A percentile compares a stretch with the other conserved stretches of the same genome.
Conservation (phyloP, 1,140 invertebrate species). For the Drosophila kanapiae region DNA sequence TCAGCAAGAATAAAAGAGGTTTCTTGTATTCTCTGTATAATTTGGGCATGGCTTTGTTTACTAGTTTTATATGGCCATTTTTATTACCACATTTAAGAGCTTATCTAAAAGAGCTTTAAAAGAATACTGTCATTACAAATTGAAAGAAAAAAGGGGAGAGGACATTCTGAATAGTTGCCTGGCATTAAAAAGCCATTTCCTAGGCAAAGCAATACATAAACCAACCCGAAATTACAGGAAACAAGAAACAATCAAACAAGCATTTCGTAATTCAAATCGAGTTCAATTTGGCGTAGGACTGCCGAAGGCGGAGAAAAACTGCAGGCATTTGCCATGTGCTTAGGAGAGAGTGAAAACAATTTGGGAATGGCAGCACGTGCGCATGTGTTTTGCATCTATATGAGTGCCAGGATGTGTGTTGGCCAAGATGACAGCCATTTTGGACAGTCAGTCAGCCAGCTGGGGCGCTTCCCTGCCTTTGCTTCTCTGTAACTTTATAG, state of each 20-base stretch:
- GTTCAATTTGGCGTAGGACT: slow-evolving; percentile 50
- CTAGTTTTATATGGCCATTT: neutral
- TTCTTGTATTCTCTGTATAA: too few species aligned
- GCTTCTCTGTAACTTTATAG: slow-evolving; percentile 65
- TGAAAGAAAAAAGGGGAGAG: neutral
- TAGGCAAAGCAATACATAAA: slow-evolving; percentile 4
- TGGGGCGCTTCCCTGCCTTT: slow-evolving; percentile 7
- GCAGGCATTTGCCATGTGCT: slow-evolving; percentile 56
- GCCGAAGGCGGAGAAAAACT: slow-evolving; percentile 17
- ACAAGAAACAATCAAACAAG: slow-evolving; percentile 61
- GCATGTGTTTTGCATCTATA: slow-evolving; percentile 67
- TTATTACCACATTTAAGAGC: neutral
- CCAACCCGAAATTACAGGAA: slow-evolving; percentile 23
- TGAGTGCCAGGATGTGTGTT: slow-evolving; percentile 22
- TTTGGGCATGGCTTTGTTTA: neutral
- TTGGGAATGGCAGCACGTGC: slow-evolving; percentile 70
- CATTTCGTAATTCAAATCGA: slow-evolving; percentile 55
- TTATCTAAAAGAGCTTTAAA: neutral
- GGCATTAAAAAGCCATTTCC: slow-evolving; percentile 69
- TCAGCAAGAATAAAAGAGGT: too few species aligned
- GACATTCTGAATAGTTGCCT: slow-evolving; percentile 31
- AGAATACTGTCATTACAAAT: neutral
- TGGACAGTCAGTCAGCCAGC: slow-evolving; percentile 44
- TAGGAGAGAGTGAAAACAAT: slow-evolving; percentile 68
- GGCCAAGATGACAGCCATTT: slow-evolving; percentile 44